Base-by-base conservation (phyloP, 92 coral and sea anemone genomes). In the Porites divaricata region DNA sequence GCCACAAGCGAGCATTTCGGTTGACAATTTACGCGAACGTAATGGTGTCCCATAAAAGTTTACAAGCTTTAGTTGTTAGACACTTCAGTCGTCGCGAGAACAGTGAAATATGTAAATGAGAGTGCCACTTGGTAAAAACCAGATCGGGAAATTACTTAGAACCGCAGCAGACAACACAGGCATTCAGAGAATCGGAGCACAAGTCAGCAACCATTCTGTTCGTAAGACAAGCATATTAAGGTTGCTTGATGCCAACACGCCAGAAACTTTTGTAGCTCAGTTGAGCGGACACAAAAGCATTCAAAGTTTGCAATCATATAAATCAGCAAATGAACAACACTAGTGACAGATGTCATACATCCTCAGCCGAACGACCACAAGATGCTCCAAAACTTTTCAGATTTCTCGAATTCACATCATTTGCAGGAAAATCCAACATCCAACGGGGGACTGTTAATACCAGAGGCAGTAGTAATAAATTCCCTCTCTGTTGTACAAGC, bases 21-120 rank as follows among this genome's bases (percentile, higher is more conserved):
- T 90, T 92, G 13, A 92, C 85, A 26, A n/a, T 72, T 17, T 89
- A 80, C 41, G 89, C 91, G 57, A 92, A 62, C 85, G 0, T 90
- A 80, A 15, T 84, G 89, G 63, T 84, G 96, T 72, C 84, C 93
- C 1, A 75, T 92, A 7, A 23, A 58, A 17, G 73, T 28, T 19
- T 86, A 92, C 87, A 89, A 86, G 70, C 8, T 79, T 72, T 89
- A 8, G 93, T 87, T 23, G 85, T 92, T 8, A 56, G 66, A 67
- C 83, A 84, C 59, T 51, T 51, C 14, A 71, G 24, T 14, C 75
- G 15, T 41, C 50, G 22, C 50, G 67, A 75, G 16, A 71, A 12
- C 25, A 51, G 23, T 14, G 56, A 57, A 14, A 23, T 76, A 4
- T 83, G 90, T 84, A 76, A 82, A 88, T 77, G 88, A 91, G 83